Evolutionary conservation across 2,888 invertebrate genomes (phyloP), one percentile per base, ranked within the genome.

Genomic region (Zaprionus obscuricornis): DNA sequence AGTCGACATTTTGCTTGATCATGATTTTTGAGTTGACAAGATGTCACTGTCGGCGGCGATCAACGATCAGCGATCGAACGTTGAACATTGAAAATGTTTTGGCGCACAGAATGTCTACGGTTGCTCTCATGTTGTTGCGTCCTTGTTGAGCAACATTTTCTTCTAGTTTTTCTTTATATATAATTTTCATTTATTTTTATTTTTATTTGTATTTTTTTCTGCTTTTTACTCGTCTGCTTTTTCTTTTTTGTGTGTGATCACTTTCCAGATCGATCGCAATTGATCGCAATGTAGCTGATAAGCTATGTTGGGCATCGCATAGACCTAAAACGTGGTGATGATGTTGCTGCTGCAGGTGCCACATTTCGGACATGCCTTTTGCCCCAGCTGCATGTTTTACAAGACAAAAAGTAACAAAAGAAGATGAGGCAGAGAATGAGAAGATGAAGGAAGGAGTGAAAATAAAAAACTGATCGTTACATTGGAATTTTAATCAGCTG

Each of bases 21-120:
- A 82, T 82, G 81, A 85, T 82, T 85, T 79, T 83, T 76, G 85
- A 85, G 77, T 74, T 82, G 86, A 82, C 81, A 82, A 82, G 85
- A 85, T 82, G 81, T 82, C 81, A 82, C 67, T n/a, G n/a, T n/a
- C 76, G 77, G 56, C 86, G 76, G 83, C 79, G 70, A 69, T 82
- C 65, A 43, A 5, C 13, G 26, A 43, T 29, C 17, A 54, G 20
- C 20, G 47, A 45, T 13, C 26, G 37, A n/a, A 31, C 33, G 34
- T 16, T 17, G 26, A 26, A 2, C n/a, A 16, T 8, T 13, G 43
- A 18, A 42, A 54, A 65, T 58, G 63, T 36, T 59, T 52, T 69
- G 7, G 22, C 7, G 22, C 22, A 4, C 74, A 70, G 81, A 83
- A 76, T 83, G 76, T 82, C 67, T 63, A n/a, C n/a, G n/a, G n/a